Evolutionary conservation across 1,140 invertebrate genomes (phyloP), one percentile per base, ranked within the genome.

Genomic region (Vanessa tameamea): DNA sequence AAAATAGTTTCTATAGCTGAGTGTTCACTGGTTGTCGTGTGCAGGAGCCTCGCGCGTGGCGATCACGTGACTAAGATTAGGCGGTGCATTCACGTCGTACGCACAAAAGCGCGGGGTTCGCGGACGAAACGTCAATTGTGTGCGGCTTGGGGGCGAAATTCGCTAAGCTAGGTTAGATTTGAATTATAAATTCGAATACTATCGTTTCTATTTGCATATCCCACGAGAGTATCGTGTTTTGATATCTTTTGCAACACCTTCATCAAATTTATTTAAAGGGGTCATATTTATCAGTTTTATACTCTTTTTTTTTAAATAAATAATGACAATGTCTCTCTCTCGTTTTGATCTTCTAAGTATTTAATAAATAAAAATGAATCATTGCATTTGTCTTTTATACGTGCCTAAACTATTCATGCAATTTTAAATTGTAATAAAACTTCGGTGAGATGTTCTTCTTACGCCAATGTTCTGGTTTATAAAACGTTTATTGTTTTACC

Each of bases 51-150:
- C 63, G 70, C 88, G 85, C 87, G 88, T 89, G 90, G 57, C 83
- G 50, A 87, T n/a, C 90, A 87, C 90, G 90, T 92, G 90, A 78
- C 73, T 76, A 80, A 90, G 90, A 92, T 92, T 92, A 92, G 87
- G 83, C 68, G 79, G 81, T 77, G 87, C 84, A 87, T 89, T 88
- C 89, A 92, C 83, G 89, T 92, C 90, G 86, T 64, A 70, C 77
- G 83, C 90, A 92, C 83, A 90, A 90, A 85, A 82, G 84, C 76
- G 79, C 77, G 76, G 85, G 82, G 80, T 83, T 72, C 78, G 84
- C 83, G 80, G 82, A 78, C 79, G 84, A 86, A 80, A 90, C 87
- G 87, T 87, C 88, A 87, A 88, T 88, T 88, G 86, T 86, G 82
- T 89, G 82, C 83, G 79, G 86, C 82, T 90, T 88, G 87, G 82